Evolutionary conservation across 2,113 vertebrate genomes (phyloP), one percentile per base, ranked within the genome.

Genomic region (Siniperca knerii): DNA sequence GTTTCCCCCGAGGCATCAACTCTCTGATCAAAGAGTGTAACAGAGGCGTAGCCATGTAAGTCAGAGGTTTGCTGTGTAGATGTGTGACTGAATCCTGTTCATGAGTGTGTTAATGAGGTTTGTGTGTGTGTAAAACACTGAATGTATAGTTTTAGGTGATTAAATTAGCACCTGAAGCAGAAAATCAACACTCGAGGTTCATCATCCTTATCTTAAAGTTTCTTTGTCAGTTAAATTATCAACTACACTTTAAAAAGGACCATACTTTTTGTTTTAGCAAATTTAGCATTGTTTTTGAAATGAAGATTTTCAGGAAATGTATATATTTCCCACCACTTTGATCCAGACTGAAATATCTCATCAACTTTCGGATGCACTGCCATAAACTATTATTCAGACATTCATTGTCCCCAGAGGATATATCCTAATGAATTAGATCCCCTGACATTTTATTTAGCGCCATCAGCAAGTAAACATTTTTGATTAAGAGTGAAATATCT

Each of bases 1-100:
- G n/a, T 73, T 76, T 79, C 68, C 55, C 58, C 52, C 4, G 7
- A 71, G 78, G 82, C 55, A 25, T 87, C 77, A 55, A 61, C 50
- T 37, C 74, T 18, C 52, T 69, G 71, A 85, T 87, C 76, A 87
- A 60, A 70, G 54, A 79, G 61, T 50, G 12, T 1, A 60, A 73
- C 65, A 50, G 4, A 61, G 10, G 23, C 18, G 2, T 9, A 58
- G 86, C 33, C 35, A 50, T 73, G 50, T 60, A 15, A 57, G 84
- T 40, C 40, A 88, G 33, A 42, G 15, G 7, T 64, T 67, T 76
- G 15, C 46, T 48, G 46, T 48, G 44, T 42, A 42, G 42, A 10
- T 8, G 35, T 10, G 12, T 48, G 46, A 69, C 16, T 8, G 42
- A 37, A 64, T 73, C 0, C 13, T 86, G 67, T 73, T 55, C n/a